Evolutionary conservation across 2,113 vertebrate species (phyloP).

Genomic region (Megaptera novaeangliae): DNA sequence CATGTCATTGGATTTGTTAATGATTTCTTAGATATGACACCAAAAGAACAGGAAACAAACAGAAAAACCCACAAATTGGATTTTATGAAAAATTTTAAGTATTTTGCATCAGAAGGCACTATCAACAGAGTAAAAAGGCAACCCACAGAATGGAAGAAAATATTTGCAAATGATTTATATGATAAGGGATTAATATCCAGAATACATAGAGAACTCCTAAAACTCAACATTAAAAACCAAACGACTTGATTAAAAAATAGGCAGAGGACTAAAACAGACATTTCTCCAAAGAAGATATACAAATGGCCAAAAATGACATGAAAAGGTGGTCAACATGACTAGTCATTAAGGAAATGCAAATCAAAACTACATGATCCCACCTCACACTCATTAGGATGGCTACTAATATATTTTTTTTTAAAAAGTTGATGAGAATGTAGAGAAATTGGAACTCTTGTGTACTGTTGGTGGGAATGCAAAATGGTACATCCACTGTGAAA

Average conservation of each 20-base stretch:
- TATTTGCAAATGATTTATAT: neutral
- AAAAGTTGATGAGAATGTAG: neutral
- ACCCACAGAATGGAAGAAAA: neutral
- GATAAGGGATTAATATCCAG: neutral
- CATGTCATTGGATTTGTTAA: neutral
- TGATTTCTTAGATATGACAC: neutral
- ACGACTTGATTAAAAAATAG: neutral
- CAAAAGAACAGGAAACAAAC: neutral
- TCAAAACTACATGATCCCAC: neutral
- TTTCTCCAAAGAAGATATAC: neutral
- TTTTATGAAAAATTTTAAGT: neutral
- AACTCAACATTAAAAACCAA: neutral
- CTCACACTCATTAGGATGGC: neutral
- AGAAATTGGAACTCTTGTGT: neutral
- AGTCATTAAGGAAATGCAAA: neutral
- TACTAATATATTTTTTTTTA: neutral
- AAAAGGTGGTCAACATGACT: neutral
- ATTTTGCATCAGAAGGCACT: neutral
- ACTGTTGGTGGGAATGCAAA: neutral
- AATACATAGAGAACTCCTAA: neutral
- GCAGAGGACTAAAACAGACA: neutral
- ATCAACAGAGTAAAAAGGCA: neutral
- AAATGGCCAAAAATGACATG: neutral
- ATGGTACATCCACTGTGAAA: neutral
- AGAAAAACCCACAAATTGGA: neutral